A percentile compares a stretch with the other conserved stretches of the same genome.
phyloP scores from a whole-genome alignment of 1,140 invertebrate genomes.

The Drosophila nebulosa region DNA sequence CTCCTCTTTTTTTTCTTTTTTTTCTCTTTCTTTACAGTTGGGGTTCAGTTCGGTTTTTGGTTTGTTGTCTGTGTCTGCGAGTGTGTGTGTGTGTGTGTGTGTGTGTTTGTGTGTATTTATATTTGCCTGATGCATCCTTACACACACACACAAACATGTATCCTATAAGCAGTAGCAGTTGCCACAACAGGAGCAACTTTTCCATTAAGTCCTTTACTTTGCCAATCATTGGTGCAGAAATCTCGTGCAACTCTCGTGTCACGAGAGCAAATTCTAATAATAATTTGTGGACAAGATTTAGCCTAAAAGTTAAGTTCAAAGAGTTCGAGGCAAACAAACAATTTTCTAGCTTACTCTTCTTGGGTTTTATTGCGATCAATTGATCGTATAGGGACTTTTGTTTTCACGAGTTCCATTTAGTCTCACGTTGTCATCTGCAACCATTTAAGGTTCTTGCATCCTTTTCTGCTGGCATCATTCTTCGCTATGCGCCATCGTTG shows the following conservation, averaged over 20 bases:
- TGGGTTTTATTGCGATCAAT: too few species aligned
- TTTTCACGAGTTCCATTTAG: too few species aligned
- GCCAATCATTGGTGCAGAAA: constrained; percentile 22
- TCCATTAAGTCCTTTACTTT: constrained; percentile 68
- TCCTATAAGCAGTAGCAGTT: constrained; percentile 11
- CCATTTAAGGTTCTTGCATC: neutral
- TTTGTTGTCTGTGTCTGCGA: neutral
- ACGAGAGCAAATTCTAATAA: neutral
- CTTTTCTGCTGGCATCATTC: neutral
- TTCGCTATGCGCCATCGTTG: neutral
- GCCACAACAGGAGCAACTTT: constrained; percentile 58
- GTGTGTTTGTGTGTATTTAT: constrained; percentile 29
- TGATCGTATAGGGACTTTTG: neutral
- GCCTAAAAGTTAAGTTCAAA: too few species aligned
- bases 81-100: too few species aligned
- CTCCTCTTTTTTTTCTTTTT: neutral
- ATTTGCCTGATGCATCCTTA: constrained; percentile 28
- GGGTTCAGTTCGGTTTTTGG: constrained; percentile 25
- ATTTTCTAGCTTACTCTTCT: too few species aligned
- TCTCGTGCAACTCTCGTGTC: neutral
- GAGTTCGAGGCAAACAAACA: too few species aligned
- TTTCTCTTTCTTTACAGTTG: neutral
- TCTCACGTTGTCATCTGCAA: neutral
- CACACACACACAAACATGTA: neutral
- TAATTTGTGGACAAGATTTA: neutral